phyloP scores from a whole-genome alignment of 2,797 vertebrate species.

The Gouania willdenowi region DNA sequence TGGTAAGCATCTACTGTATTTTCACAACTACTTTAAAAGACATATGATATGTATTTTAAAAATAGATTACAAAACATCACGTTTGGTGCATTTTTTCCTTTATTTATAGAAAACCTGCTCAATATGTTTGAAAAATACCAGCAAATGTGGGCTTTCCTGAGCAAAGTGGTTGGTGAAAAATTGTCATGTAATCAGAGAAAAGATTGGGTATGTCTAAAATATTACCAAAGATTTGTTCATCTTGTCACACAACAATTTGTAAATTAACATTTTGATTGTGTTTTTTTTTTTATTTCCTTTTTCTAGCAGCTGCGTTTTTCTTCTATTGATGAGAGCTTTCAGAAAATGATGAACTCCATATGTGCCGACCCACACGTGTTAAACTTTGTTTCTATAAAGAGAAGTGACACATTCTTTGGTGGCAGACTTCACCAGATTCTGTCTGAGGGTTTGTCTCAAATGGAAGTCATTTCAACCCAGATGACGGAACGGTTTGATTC shows the following conservation, averaged over 20 bases:
- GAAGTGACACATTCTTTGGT: conserved; percentile 45
- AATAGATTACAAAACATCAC: too few species aligned
- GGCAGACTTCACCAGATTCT: conserved; percentile 59
- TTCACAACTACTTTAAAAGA: too few species aligned
- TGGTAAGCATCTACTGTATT: conserved; percentile 71
- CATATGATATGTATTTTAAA: background rate
- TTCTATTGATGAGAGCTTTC: conserved; percentile 71
- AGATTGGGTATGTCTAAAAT: conserved; percentile 71
- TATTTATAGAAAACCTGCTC: conserved; percentile 67
- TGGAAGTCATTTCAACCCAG: conserved; percentile 75
- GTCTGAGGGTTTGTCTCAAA: conserved; percentile 58
- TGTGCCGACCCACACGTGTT: conserved; percentile 67
- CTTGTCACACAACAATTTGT: too few species aligned
- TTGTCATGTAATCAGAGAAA: conserved; percentile 43
- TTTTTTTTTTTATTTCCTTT: too few species aligned
- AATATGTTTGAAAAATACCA: conserved; percentile 78
- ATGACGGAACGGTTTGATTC: conserved; percentile 63
- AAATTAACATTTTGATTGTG: background rate
- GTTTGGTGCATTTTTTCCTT: conserved; percentile 1
- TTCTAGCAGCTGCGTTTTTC: conserved; percentile 61
- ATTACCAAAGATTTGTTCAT: background rate
- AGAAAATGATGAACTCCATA: conserved; percentile 66
- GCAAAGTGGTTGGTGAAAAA: conserved; percentile 71
- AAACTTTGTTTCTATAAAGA: conserved; percentile 57
- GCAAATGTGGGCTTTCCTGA: conserved; percentile 80